A percentile compares a stretch with the other conserved stretches of the same genome.
Evolutionary conservation across 2,888 invertebrate species (phyloP).

Genomic region (Brenthis daphne): DNA sequence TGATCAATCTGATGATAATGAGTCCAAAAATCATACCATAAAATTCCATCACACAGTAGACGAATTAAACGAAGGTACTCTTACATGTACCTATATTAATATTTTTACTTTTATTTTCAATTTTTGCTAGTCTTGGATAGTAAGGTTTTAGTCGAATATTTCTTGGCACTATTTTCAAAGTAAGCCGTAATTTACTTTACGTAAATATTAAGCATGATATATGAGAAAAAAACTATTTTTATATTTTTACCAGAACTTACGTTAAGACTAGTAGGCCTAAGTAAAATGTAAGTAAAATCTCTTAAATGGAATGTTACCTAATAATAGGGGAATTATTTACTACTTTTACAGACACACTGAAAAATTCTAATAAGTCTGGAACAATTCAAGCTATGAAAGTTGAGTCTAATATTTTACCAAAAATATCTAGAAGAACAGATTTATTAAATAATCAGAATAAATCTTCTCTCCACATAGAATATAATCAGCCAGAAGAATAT

Average conservation of each 20-base stretch:
- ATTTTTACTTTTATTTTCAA: neutral
- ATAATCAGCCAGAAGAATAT: constrained; percentile 54
- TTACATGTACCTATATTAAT: neutral
- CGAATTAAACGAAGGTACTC: constrained; percentile 52
- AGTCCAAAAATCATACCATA: constrained; percentile 54
- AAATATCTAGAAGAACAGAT: constrained; percentile 52
- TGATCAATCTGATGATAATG: constrained; percentile 37
- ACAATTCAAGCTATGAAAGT: constrained; percentile 59
- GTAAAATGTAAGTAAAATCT: too few relatives aligned
- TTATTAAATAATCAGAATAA: constrained; percentile 45
- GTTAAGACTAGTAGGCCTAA: too few relatives aligned
- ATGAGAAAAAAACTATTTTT: too few relatives aligned
- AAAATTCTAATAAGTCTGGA: constrained; percentile 55
- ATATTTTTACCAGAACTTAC: too few relatives aligned
- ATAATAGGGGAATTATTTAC: too few relatives aligned
- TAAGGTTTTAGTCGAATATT: neutral
- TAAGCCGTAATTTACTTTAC: too few relatives aligned
- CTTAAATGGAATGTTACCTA: too few relatives aligned
- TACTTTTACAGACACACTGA: constrained; percentile 61
- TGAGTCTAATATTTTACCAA: constrained; percentile 40
- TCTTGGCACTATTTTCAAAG: neutral
- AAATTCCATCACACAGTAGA: constrained; percentile 60
- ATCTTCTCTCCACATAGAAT: constrained; percentile 61
- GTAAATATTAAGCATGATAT: too few relatives aligned
- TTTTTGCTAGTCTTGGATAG: too few relatives aligned